These are phyloP conservation scores for Acromyrmex echinatior DNA, from an alignment of 1,140 invertebrate genomes.

Conservation along the genomic window DNA sequence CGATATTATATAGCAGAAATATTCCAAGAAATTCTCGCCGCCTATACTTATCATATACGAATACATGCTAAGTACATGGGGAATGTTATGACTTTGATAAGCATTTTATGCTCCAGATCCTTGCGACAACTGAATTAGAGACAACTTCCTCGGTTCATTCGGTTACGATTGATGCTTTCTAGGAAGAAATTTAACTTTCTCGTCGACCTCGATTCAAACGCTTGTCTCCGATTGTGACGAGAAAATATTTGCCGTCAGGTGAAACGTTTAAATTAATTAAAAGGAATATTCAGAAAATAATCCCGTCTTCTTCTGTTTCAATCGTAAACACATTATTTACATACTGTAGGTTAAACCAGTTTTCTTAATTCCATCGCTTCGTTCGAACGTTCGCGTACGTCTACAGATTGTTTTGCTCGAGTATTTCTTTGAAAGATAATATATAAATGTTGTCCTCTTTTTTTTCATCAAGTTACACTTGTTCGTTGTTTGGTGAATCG, in stretches of 20 bases:
- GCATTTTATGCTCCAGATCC: background rate
- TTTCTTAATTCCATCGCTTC: background rate
- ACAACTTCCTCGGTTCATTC: background rate
- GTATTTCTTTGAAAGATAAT: background rate
- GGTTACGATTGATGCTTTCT: constrained; percentile 22
- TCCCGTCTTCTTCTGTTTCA: background rate
- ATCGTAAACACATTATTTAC: background rate
- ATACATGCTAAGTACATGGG: background rate
- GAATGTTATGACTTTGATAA: constrained; percentile 38
- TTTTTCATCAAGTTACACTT: background rate
- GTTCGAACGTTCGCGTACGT: background rate
- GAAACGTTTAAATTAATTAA: background rate
- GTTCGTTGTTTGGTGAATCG: background rate
- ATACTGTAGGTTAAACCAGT: background rate
- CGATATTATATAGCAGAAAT: constrained; percentile 11
- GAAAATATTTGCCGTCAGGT: background rate
- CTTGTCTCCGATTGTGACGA: background rate
- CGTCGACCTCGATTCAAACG: background rate
- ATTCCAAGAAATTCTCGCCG: constrained; percentile 14
- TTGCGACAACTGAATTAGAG: constrained; percentile 27
- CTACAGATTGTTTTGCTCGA: background rate
- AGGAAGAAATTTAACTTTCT: constrained; percentile 41
- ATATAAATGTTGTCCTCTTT: background rate
- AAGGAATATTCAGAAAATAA: background rate
- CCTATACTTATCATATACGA: background rate